Conservation (phyloP, 2,797 vertebrate species). For the Enteromius fasciolatus region DNA sequence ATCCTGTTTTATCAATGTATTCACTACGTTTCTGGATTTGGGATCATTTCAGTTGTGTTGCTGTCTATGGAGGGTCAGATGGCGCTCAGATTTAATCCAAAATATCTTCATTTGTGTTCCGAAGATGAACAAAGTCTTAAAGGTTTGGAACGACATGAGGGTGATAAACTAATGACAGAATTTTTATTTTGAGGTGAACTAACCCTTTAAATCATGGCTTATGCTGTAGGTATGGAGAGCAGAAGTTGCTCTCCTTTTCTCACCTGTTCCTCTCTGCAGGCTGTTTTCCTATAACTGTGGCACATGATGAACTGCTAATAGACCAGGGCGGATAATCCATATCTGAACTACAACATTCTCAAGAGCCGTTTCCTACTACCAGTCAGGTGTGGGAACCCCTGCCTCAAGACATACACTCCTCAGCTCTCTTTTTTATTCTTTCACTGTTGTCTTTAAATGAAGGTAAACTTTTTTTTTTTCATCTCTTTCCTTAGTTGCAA, state of each 20-base stretch:
- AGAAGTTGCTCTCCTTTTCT: not conserved
- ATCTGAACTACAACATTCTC: constrained; percentile 36
- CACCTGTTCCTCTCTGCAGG: constrained; percentile 13
- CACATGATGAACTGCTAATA: constrained; percentile 45
- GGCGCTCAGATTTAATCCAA: too few relatives aligned
- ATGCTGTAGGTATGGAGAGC: not conserved
- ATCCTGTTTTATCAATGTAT: too few relatives aligned
- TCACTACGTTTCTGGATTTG: too few relatives aligned
- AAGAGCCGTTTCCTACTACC: constrained; percentile 34
- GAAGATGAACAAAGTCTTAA: too few relatives aligned
- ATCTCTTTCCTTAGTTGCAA: not conserved
- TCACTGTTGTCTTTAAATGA: not conserved
- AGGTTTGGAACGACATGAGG: too few relatives aligned
- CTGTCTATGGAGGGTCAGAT: too few relatives aligned
- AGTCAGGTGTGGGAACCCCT: not conserved
- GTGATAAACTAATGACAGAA: too few relatives aligned
- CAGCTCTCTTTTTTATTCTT: not conserved
- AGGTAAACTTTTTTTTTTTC: too few relatives aligned
- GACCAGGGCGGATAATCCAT: constrained; percentile 50
- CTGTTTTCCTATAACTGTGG: constrained; percentile 11
- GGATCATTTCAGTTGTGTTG: too few relatives aligned
- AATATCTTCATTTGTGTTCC: too few relatives aligned
- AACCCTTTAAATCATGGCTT: not conserved
- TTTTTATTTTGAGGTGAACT: too few relatives aligned
- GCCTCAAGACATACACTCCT: not conserved